A percentile compares a stretch with the other conserved stretches of the same genome.
phyloP scores from a whole-genome alignment of 2,888 invertebrate species.

The Zygaena filipendulae region DNA sequence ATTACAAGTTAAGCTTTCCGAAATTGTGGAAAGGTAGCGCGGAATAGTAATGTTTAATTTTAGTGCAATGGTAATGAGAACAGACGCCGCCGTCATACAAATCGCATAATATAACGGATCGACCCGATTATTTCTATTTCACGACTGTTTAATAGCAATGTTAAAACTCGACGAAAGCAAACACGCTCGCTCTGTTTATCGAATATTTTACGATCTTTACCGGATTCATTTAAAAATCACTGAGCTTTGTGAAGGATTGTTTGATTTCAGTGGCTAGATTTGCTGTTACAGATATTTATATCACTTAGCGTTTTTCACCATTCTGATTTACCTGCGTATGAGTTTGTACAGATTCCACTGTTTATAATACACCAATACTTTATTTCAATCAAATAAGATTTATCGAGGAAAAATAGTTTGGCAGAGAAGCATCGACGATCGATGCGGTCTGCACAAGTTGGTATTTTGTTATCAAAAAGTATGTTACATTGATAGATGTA shows the following conservation, averaged over 20 bases:
- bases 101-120: slow-evolving; percentile 64
- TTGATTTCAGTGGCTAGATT: slow-evolving; percentile 49
- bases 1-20: no score
- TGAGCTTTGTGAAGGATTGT: slow-evolving; percentile 61
- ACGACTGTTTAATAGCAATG: slow-evolving; percentile 69
- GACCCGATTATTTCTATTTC: slow-evolving; percentile 67
- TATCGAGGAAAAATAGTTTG: slow-evolving; percentile 48
- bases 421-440: slow-evolving; percentile 43
- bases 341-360: slow-evolving; percentile 57
- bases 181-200: slow-evolving; percentile 64
- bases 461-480: slow-evolving; percentile 10
- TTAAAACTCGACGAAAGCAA: slow-evolving; percentile 65
- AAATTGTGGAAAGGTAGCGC: slow-evolving; percentile 32
- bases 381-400: slow-evolving; percentile 61
- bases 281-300: slow-evolving; percentile 61
- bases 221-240: slow-evolving; percentile 62
- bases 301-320: slow-evolving; percentile 64
- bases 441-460: slow-evolving; percentile 31
- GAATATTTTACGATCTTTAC: slow-evolving; percentile 65
- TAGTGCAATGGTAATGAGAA: slow-evolving; percentile 30
- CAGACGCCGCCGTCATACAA: slow-evolving; percentile 57
- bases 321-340: slow-evolving; percentile 62
- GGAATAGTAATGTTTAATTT: slow-evolving; percentile 45
- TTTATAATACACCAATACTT: slow-evolving; percentile 60
- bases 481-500: slow-evolving; percentile 5